Evolutionary conservation across 2,888 invertebrate species (phyloP), one percentile per base, ranked within the genome.

Genomic region (Xanthorhoe spadicearia): DNA sequence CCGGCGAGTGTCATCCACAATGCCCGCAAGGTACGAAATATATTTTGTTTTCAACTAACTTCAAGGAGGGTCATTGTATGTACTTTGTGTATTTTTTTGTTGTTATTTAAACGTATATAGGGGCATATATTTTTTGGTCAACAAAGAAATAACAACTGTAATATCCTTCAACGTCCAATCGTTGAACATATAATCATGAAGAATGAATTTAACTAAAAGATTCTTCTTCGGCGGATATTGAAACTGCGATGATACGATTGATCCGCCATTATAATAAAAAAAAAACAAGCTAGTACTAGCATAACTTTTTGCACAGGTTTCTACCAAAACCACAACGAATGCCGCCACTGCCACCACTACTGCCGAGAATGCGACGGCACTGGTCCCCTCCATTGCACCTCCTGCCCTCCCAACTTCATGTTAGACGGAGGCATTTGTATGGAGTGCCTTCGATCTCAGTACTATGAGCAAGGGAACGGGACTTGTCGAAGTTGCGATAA

Each of bases 341-440:
- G 98, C 82, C 96, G 96, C 73, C 97, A 96, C 86, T 98, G 98
- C 89, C 97, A 97, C 91, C 96, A 97, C 86, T 97, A 96, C 81
- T 98, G 98, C 87, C 95, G 95, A 73, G 97, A 97, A 76, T 98
- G 98, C 85, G 95, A 96, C 83, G 98, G 95, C 70, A 96, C 96
- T 59, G 96, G 96, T 0, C 96, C 96, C 0, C 88, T 96, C 57
- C 95, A 95, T 77, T 96, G 96, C 85, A 95, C 95, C 50, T 95
- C 96, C 0, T 96, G 96, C 73, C 96, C 96, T 0, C 90, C 95
- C 0, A 95, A 95, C 55, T 96, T 95, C 79, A 96, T 96, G 95
- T 86, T 96, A 9, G 95, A 96, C 73, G 95, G 95, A 66, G 96
- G 96, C 5, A 90, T 96, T 0, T 96, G 96, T 81, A 95, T 96